A percentile compares a stretch with the other conserved stretches of the same genome.
Evolutionary conservation across 92 coral and sea anemone genomes (phyloP).

Genomic region (Galaxea fascicularis): DNA sequence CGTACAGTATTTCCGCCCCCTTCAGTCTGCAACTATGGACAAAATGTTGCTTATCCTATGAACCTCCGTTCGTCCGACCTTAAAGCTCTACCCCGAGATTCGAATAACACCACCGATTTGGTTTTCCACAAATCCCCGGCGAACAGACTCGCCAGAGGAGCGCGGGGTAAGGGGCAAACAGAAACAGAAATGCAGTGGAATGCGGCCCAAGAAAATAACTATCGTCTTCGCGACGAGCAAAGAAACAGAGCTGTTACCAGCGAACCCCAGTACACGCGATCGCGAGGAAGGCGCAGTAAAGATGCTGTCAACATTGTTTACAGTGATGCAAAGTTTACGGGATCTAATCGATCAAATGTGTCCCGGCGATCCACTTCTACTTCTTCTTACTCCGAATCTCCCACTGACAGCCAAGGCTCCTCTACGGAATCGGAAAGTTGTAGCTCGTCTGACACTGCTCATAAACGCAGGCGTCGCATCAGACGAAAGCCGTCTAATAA

Average conservation of each 20-base stretch:
- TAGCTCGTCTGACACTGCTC: conserved; percentile 74
- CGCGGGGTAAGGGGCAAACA: conserved; percentile 88
- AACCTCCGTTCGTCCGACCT: conserved; percentile 55
- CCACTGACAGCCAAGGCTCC: conserved; percentile 57
- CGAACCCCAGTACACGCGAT: conserved; percentile 46
- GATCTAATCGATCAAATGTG: conserved; percentile 34
- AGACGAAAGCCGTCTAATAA: conserved; percentile 84
- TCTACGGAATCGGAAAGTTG: conserved; percentile 81
- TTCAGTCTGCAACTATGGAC: conserved; percentile 59
- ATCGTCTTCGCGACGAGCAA: conserved; percentile 81
- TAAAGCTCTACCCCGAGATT: conserved; percentile 74
- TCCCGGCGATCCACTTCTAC: conserved; percentile 20
- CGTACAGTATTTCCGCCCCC: conserved; percentile 71
- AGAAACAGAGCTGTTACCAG: conserved; percentile 62
- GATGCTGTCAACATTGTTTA: conserved; percentile 53
- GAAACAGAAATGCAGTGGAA: conserved; percentile 93
- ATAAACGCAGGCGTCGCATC: conserved; percentile 86
- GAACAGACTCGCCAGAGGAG: conserved; percentile 80
- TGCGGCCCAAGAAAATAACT: conserved; percentile 77
- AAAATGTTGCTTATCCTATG: conserved; percentile 52
- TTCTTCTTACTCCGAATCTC: conserved; percentile 31
- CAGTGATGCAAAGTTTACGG: conserved; percentile 45
- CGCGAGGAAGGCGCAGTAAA: conserved; percentile 56
- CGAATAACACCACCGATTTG: conserved; percentile 66
- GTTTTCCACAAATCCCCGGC: conserved; percentile 73